phyloP scores from a whole-genome alignment of 2,113 vertebrate species.

The Gopherus flavomarginatus region DNA sequence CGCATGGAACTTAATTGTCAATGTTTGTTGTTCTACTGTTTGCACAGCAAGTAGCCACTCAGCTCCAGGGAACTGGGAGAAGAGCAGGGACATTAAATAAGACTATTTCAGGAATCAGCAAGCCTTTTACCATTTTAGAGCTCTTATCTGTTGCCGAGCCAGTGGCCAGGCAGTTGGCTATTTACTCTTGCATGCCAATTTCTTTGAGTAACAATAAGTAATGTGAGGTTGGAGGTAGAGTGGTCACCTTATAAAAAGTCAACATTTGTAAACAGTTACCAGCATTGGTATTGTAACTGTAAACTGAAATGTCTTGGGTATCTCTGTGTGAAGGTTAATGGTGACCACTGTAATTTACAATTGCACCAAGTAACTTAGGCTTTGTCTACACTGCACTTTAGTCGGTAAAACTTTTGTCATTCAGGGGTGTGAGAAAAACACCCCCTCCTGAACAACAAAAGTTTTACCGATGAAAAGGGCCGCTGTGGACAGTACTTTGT shows the following conservation, averaged over 20 bases:
- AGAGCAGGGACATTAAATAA: background rate
- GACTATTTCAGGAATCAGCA: background rate
- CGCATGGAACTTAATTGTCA: rapidly evolving
- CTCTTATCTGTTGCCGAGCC: background rate
- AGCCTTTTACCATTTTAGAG: background rate
- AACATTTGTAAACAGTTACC: background rate
- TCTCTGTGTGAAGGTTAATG: background rate
- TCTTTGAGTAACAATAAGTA: background rate
- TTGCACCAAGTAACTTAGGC: background rate
- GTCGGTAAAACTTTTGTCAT: too few relatives aligned
- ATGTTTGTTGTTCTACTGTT: background rate
- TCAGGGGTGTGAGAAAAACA: too few relatives aligned
- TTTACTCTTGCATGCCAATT: background rate
- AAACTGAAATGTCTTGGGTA: background rate
- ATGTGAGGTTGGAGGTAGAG: background rate
- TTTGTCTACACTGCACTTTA: too few relatives aligned
- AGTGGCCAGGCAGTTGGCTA: background rate
- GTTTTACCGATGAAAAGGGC: too few relatives aligned
- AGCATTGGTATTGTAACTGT: background rate
- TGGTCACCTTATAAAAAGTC: background rate
- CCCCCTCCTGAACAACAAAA: too few relatives aligned
- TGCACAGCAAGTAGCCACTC: rapidly evolving
- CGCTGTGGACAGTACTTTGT: too few relatives aligned
- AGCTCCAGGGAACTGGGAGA: rapidly evolving
- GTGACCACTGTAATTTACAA: background rate